These are phyloP conservation scores for Acipenser oxyrinchus DNA, from an alignment of 2,797 vertebrate species.

Conservation along the genomic window DNA sequence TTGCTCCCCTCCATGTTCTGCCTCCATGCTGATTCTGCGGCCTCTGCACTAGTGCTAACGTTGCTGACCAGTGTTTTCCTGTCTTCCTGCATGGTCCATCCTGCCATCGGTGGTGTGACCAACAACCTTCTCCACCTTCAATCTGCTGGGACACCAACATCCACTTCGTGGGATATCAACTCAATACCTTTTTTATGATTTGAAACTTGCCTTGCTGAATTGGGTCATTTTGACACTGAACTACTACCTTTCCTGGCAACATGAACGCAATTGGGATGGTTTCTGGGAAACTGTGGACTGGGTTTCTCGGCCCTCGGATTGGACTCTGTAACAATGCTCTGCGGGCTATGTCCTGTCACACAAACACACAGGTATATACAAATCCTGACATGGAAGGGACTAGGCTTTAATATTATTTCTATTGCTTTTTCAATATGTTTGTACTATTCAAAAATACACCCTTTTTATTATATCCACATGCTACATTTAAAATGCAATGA, in stretches of 20 bases:
- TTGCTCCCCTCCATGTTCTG: constrained; percentile 58
- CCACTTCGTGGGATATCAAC: constrained; percentile 6
- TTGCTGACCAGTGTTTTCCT: constrained; percentile 77
- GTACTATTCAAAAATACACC: background rate
- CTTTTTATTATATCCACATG: background rate
- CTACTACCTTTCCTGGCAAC: constrained; percentile 8
- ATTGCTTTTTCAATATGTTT: background rate
- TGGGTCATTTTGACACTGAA: constrained; percentile 4
- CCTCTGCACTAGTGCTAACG: constrained; percentile 54
- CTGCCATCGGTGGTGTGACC: background rate
- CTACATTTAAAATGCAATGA: background rate
- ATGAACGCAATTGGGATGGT: constrained; percentile 43
- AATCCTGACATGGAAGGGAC: background rate
- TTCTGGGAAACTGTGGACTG: constrained; percentile 35
- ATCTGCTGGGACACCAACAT: constrained; percentile 11
- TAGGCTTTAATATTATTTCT: background rate
- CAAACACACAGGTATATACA: constrained; percentile 51
- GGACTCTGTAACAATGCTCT: constrained; percentile 24
- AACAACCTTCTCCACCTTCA: constrained; percentile 20
- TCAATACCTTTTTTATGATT: constrained; percentile 16
- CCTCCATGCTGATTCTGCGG: constrained; percentile 51
- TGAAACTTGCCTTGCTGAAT: constrained; percentile 1
- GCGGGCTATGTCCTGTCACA: constrained; percentile 40
- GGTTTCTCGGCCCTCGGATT: constrained; percentile 31
- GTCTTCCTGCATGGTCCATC: constrained; percentile 54